Evolutionary conservation across 2,113 vertebrate genomes (phyloP).

Genomic region (Lepisosteus oculatus): DNA sequence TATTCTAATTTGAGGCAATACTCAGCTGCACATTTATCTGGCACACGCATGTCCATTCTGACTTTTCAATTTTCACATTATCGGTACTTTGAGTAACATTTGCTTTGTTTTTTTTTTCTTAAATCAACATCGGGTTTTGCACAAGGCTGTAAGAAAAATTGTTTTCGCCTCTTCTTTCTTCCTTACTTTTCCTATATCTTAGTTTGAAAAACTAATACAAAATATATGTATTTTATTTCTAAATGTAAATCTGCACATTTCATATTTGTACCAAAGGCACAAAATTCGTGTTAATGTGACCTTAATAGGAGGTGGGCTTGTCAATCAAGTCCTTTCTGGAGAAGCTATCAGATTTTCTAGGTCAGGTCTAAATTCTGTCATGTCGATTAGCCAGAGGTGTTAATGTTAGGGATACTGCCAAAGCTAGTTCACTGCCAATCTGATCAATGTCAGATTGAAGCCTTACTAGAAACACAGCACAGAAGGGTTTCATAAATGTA

Average conservation of each 20-base stretch:
- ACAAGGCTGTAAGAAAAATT: no score
- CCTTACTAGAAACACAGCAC: constrained; percentile 24
- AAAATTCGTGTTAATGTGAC: constrained; percentile 30
- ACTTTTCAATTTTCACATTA: no score
- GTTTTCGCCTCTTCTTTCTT: no score
- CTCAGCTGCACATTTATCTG: no score
- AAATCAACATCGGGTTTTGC: no score
- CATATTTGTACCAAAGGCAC: constrained; percentile 4
- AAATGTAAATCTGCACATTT: background rate
- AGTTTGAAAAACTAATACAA: background rate
- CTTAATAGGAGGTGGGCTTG: constrained; percentile 34
- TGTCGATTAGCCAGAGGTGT: constrained; percentile 70
- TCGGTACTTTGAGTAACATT: no score
- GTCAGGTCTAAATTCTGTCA: constrained; percentile 69
- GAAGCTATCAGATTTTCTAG: constrained; percentile 48
- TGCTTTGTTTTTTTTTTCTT: no score
- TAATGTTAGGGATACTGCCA: constrained; percentile 63
- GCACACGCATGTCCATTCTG: no score
- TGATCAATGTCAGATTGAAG: constrained; percentile 61
- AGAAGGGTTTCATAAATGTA: constrained; percentile 28
- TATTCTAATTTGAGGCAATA: no score
- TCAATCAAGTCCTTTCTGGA: constrained; percentile 28
- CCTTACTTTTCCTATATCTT: background rate
- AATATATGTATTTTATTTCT: no score
- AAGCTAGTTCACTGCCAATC: constrained; percentile 56